Evolutionary conservation across 2,113 vertebrate genomes (phyloP), one percentile per base, ranked within the genome.

Genomic region (Malaclemys terrapin): DNA sequence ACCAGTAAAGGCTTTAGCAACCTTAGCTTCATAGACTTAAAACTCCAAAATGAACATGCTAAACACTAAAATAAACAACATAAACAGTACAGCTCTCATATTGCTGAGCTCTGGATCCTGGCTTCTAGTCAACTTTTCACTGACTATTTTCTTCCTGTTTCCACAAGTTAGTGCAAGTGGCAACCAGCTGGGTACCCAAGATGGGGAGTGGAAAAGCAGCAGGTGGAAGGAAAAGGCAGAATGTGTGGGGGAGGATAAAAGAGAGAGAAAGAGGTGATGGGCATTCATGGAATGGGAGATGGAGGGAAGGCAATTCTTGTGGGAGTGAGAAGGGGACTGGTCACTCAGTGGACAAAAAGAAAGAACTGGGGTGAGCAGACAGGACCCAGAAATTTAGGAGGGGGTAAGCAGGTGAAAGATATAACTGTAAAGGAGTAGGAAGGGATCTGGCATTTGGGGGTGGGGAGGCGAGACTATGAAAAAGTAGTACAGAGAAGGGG

Each of bases 181-280:
- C 24, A 88, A 91, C 88, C 62, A 49, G 52, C 49, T 86, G 42
- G 13, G 29, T 38, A 27, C 24, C 53, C 22, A 65, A 65, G 79
- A 54, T 10, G 89, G 5, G 13, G 65, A 69, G 94, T 79, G 87
- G 49, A 87, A 95, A 95, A 93, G 84, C 79, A 80, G 27, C 52
- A 85, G 90, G 59, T 88, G 87, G 91, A 96, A 95, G 85, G 42
- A 87, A 80, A 93, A 85, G 84, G 93, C 59, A 93, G 12, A 7
- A n/a, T 27, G 6, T 29, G n/a, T 84, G 27, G 19, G 7, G 7
- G 56, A 5, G 57, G 10, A 8, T 12, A 27, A 5, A 11, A 27
- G 57, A 11, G 54, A 56, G 20, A 56, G 54, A 56, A 25, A 90
- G 87, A n/a, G 65, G 31, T 4, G 92, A 42, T 81, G 89, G 90